Evolutionary conservation across 92 coral and sea anemone genomes (phyloP).

Genomic region (Scolanthus callimorphus): DNA sequence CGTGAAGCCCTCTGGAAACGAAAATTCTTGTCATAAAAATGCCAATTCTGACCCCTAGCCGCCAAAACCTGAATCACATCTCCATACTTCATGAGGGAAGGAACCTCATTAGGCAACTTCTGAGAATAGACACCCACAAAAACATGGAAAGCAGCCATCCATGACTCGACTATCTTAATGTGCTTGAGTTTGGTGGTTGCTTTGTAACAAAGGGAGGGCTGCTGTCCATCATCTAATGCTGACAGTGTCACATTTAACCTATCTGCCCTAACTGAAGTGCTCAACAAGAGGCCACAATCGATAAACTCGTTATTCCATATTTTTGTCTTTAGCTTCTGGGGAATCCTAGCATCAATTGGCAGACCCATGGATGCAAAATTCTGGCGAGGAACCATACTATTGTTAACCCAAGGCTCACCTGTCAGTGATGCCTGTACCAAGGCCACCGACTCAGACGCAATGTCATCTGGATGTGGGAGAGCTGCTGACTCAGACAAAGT

Average conservation of each 20-base stretch:
- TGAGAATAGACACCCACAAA: conserved; percentile 38
- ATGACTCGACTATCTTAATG: conserved; percentile 11
- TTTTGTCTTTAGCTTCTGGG: not conserved
- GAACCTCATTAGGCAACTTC: conserved; percentile 22
- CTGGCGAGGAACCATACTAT: not conserved
- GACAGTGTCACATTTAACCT: not conserved
- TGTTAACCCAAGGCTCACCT: not conserved
- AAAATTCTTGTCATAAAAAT: conserved; percentile 44
- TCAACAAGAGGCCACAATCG: not conserved
- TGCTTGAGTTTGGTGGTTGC: conserved; percentile 14
- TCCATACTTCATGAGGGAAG: conserved; percentile 50
- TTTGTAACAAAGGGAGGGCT: conserved; percentile 5
- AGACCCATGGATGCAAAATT: not conserved
- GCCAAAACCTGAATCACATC: conserved; percentile 35
- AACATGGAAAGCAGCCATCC: conserved; percentile 43
- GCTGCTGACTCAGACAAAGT: too few relatives aligned
- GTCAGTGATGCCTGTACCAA: not conserved
- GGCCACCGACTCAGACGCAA: too few relatives aligned
- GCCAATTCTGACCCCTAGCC: conserved; percentile 54
- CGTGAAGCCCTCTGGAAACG: conserved; percentile 21
- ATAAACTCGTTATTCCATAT: conserved; percentile 1
- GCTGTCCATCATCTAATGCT: not conserved
- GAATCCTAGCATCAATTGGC: not conserved
- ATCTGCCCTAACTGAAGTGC: not conserved
- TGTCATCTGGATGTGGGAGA: too few relatives aligned